Evolutionary conservation across 2,888 invertebrate genomes (phyloP).

Genomic region (Cheilosia urbana): DNA sequence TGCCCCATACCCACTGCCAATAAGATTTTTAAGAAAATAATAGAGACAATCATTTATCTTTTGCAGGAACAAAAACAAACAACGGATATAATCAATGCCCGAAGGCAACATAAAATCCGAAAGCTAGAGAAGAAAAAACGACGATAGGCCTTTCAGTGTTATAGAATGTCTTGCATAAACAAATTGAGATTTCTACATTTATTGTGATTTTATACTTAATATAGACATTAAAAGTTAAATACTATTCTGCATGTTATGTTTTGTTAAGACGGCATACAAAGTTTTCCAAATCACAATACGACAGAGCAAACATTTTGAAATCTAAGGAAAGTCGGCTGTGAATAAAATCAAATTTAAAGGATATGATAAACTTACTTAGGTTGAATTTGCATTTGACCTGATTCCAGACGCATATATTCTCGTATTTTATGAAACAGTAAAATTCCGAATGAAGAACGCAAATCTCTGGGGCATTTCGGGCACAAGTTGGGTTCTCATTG

Average conservation of each 20-base stretch:
- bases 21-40: constrained; percentile 35
- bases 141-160: constrained; percentile 76
- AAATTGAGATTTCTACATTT: constrained; percentile 56
- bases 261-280: constrained; percentile 11
- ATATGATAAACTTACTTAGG: constrained; percentile 17
- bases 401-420: constrained; percentile 23
- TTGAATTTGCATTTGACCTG: constrained; percentile 23
- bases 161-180: not conserved
- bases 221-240: constrained; percentile 46
- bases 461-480: constrained; percentile 4
- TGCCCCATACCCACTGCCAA: not conserved
- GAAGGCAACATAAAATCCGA: constrained; percentile 81
- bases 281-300: constrained; percentile 47
- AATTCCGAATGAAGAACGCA: constrained; percentile 26
- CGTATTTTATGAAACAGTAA: constrained; percentile 32
- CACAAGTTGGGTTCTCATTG: not conserved
- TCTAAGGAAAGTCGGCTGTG: constrained; percentile 22
- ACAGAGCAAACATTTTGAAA: not conserved
- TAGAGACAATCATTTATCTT: not conserved
- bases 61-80: constrained; percentile 76
- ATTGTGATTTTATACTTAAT: constrained; percentile 70
- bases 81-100: constrained; percentile 75
- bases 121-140: constrained; percentile 82
- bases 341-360: not conserved
- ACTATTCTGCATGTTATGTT: not conserved